Base-by-base conservation (phyloP, 2,888 invertebrate species). In the Platycheirus rosarum region DNA sequence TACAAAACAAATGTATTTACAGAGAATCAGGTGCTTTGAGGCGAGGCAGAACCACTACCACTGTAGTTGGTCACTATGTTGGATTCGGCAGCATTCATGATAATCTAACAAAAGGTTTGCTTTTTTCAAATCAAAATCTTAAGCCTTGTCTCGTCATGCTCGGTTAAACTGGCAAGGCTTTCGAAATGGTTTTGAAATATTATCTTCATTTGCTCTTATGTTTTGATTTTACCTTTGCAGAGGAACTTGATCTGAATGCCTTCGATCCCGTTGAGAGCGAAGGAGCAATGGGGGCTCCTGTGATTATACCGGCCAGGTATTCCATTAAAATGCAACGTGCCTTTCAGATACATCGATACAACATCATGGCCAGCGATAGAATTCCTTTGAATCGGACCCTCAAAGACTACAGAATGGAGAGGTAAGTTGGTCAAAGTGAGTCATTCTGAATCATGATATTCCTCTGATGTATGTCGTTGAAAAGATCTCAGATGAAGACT, bases 61-160 rank as follows among this genome's bases (percentile, higher is more conserved):
- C 97, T 5, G 94, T 97, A 60, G 95, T 97, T 20, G 97, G 97
- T 1, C 96, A 96, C 90, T 97, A 97, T 90, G 93, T 97, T 86
- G 97, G 97, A 53, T 95, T 95, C 85, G 93, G 93, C 62, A 94
- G 94, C 87, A 93, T 94, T 77, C 95, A 95, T 87, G 93, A 94
- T 26, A 96, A 97, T 88, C 92, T 97, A 85, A 95, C 96, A 74
- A 92, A 94, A 91, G 95, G 96, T 89, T 78, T 48, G 48, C 20
- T 13, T 14, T 23, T 46, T 44, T 1, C 29, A 44, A 35, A 13
- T 13, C n/a, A 20, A 46, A n/a, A 13, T 60, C 14, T 74, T 46
- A 8, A n/a, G n/a, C n/a, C n/a, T n/a, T n/a, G n/a, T n/a, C n/a
- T n/a, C 13, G 35, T 40, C 9, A 37, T 74, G 55, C 37, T 51